Percentiles rank a stretch among this genome's conserved stretches.
phyloP scores from a whole-genome alignment of 1,140 invertebrate species.

The Portunus trituberculatus region DNA sequence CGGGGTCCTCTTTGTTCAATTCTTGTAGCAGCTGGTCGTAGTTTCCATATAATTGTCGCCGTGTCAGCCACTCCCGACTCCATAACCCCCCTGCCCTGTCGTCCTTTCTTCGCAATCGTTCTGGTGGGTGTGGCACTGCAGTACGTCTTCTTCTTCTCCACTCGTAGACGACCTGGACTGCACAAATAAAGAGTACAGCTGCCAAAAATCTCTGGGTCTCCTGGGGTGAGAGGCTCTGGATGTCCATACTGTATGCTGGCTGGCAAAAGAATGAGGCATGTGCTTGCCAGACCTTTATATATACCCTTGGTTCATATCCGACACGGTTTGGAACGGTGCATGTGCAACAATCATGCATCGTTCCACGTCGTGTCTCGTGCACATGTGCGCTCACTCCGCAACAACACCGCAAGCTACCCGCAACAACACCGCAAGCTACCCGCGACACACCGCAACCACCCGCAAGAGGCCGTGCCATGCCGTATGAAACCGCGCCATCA shows the following conservation, averaged over 20 bases:
- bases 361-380: too few species aligned
- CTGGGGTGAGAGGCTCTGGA: not conserved
- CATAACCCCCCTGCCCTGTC: not conserved
- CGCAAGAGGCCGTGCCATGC: too few species aligned
- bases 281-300: not conserved
- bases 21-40: constrained; percentile 30
- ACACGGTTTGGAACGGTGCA: too few species aligned
- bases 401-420: too few species aligned
- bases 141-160: not conserved
- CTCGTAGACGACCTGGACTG: not conserved
- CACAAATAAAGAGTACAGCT: constrained; percentile 4
- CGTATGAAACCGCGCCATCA: too few species aligned
- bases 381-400: too few species aligned
- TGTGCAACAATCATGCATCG: too few species aligned
- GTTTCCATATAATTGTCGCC: not conserved
- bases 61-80: not conserved
- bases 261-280: constrained; percentile 1
- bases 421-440: not conserved
- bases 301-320: not conserved
- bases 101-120: not conserved
- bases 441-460: too few species aligned
- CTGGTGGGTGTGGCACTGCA: not conserved
- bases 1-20: constrained; percentile 16
- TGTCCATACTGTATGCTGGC: too few species aligned
- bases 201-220: not conserved